Evolutionary conservation across 2,113 vertebrate species (phyloP).

Genomic region (Sigmodon hispidus): DNA sequence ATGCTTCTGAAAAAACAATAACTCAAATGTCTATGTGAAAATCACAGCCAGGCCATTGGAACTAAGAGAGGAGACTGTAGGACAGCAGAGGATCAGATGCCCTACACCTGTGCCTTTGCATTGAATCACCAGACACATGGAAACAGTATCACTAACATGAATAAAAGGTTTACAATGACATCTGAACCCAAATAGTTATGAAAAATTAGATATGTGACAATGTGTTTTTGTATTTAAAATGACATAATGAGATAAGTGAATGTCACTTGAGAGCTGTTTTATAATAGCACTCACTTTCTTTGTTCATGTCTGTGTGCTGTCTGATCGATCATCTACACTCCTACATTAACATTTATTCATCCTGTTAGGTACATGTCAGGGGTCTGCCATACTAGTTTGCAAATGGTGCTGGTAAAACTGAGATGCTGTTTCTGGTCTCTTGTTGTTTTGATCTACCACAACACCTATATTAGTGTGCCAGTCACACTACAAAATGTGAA

Average conservation of each 20-base stretch:
- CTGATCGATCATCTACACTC: background rate
- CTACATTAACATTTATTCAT: background rate
- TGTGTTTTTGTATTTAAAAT: constrained; percentile 25
- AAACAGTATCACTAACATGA: constrained; percentile 10
- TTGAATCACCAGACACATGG: background rate
- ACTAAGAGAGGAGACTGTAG: background rate
- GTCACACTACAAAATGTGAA: background rate
- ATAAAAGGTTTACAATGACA: background rate
- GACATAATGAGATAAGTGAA: background rate
- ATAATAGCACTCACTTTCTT: background rate
- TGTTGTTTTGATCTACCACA: background rate
- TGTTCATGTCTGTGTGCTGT: rapidly evolving
- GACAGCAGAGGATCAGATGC: background rate
- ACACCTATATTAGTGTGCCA: background rate
- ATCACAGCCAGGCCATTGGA: background rate
- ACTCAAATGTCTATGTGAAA: background rate
- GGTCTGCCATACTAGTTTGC: background rate
- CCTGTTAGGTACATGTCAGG: background rate
- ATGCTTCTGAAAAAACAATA: background rate
- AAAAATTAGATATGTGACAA: background rate
- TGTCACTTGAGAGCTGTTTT: background rate
- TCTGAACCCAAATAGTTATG: background rate
- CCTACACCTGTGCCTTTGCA: background rate
- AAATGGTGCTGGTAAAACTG: too few species aligned
- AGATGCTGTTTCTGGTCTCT: background rate